Evolutionary conservation across 2,113 vertebrate genomes (phyloP), one percentile per base, ranked within the genome.

Genomic region (Corythornis vintsioides): DNA sequence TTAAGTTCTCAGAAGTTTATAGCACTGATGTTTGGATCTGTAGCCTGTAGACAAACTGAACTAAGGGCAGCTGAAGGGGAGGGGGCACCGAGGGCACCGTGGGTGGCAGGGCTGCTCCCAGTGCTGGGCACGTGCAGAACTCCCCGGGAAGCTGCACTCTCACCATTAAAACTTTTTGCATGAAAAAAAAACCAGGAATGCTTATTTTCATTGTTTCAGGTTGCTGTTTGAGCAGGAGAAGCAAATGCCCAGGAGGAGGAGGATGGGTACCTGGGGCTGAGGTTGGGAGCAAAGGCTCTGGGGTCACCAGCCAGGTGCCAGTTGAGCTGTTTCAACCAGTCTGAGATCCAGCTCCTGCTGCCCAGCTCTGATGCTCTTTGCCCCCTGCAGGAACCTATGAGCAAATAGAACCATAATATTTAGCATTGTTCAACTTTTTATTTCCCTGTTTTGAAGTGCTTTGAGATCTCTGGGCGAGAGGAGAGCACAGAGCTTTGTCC

Each of bases 151-250:
- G 50, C 75, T 73, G 17, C 83, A 86, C 53, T 79, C 78, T 50
- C 76, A 57, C 48, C 72, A 96, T 57, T 50, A 79, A 92, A 83
- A 67, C 15, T 45, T 96, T 96, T 91, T 78, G 78, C 95, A 96
- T 94, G 94, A 95, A 95, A 95, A 92, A 38, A 38, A 89, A 81
- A 86, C 3, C 47, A 74, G 92, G 29, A 56, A 45, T 22, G 66
- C 80, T 86, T 90, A 55, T 92, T 96, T 92, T 78, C 88, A n/a
- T 61, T 85, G 5, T 71, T 83, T 22, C 8, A 22, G 28, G 8
- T 16, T 26, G 60, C 31, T 33, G 11, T 20, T 70, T 33, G 17
- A 3, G n/a, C 47, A 28, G 55, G 25, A 0, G 2, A n/a, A 79
- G 21, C 24, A 26, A 35, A 26, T 0, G 3, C 31, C 1, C 38